Conservation (phyloP, 2,113 vertebrate species). For the Andinoacara biseriatus region DNA sequence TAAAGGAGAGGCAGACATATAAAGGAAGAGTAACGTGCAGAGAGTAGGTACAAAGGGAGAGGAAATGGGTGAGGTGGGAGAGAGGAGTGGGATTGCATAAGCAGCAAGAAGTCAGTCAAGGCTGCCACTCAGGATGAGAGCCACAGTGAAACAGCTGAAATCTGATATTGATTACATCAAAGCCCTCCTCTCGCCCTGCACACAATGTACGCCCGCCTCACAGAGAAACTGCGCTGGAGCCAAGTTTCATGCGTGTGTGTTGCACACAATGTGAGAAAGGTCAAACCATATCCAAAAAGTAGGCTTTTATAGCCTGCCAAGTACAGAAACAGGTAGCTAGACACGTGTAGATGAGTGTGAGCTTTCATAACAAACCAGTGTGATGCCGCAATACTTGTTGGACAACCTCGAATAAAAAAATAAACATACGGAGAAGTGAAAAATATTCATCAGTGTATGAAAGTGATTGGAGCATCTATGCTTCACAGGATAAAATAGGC, state of each 20-base stretch:
- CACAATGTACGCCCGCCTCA: slow-evolving; percentile 61
- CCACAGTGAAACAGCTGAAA: slow-evolving; percentile 75
- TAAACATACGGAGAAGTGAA: background rate
- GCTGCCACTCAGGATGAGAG: slow-evolving; percentile 73
- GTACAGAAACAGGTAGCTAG: slow-evolving; percentile 51
- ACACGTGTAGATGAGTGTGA: slow-evolving; percentile 56
- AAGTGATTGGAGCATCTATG: background rate
- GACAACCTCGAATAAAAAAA: background rate
- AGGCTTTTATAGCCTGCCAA: slow-evolving; percentile 57
- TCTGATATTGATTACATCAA: slow-evolving; percentile 80
- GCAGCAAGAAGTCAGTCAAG: slow-evolving; percentile 72
- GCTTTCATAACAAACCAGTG: slow-evolving; percentile 66
- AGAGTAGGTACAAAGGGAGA: slow-evolving; percentile 46
- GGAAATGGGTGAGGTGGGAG: slow-evolving; percentile 54
- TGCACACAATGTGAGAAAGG: slow-evolving; percentile 60
- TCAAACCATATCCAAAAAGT: slow-evolving; percentile 68
- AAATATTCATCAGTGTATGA: background rate
- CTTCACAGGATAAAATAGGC: slow-evolving; percentile 35
- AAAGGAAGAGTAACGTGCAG: slow-evolving; percentile 56
- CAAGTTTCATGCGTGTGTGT: slow-evolving; percentile 40
- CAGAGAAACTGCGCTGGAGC: slow-evolving; percentile 47
- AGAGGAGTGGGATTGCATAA: slow-evolving; percentile 73
- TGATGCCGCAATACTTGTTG: slow-evolving; percentile 33
- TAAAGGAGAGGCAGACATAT: slow-evolving; percentile 38
- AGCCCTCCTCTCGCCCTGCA: slow-evolving; percentile 65